Percentiles rank a stretch among this genome's conserved stretches.
phyloP scores from a whole-genome alignment of 2,888 invertebrate species.

The Drosophila mulleri region DNA sequence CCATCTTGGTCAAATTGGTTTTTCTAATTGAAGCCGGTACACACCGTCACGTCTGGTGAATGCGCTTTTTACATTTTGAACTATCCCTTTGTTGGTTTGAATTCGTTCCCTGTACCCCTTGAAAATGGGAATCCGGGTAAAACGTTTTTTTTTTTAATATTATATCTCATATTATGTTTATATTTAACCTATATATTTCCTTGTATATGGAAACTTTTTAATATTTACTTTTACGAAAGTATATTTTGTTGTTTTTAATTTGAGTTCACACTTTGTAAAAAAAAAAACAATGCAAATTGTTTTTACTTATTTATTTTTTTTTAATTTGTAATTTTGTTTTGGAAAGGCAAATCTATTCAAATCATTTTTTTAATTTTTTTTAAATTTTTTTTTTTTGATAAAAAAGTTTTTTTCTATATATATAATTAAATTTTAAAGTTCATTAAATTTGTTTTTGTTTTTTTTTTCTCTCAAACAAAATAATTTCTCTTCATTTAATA shows the following conservation, averaged over 20 bases:
- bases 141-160: too few relatives aligned
- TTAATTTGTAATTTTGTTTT: background rate
- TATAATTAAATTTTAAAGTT: background rate
- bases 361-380: background rate
- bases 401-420: background rate
- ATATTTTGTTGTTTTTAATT: background rate
- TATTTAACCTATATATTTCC: background rate
- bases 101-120: too few relatives aligned
- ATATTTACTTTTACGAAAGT: background rate
- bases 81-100: conserved; percentile 2
- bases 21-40: conserved; percentile 33
- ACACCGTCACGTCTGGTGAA: background rate
- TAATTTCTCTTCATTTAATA: background rate
- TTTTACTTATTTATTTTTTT: background rate
- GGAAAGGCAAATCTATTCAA: too few relatives aligned
- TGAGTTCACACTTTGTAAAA: background rate
- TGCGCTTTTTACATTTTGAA: background rate
- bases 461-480: background rate
- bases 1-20: conserved; percentile 75
- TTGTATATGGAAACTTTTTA: background rate
- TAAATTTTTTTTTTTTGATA: background rate
- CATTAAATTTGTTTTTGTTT: background rate
- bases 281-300: background rate
- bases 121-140: too few relatives aligned
- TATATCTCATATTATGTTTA: too few relatives aligned